Conservation (phyloP, 2,888 invertebrate species). For the Harmothoe impar region DNA sequence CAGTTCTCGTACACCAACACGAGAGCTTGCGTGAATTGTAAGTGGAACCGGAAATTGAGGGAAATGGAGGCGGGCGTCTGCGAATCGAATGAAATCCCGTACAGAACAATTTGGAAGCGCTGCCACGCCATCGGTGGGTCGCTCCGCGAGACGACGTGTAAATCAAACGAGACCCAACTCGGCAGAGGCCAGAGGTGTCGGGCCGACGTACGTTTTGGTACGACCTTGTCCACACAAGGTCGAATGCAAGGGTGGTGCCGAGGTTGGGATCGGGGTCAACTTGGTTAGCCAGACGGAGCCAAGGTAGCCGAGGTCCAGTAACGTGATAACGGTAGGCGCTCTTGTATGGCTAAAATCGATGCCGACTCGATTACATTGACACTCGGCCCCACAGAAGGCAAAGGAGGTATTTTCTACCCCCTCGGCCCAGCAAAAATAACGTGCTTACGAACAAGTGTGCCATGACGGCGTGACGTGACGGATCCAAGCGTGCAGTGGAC, state of each 20-base stretch:
- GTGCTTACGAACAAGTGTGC: neutral
- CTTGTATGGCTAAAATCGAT: constrained; percentile 32
- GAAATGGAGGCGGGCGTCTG: neutral
- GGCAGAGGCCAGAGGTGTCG: neutral
- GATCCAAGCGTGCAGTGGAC: neutral
- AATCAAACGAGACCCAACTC: neutral
- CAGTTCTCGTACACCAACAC: no score
- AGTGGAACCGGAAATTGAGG: constrained; percentile 4
- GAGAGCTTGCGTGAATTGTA: no score
- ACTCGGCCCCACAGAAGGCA: neutral
- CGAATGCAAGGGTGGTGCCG: neutral
- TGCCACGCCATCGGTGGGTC: neutral
- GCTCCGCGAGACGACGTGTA: neutral
- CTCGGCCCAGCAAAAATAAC: constrained; percentile 11
- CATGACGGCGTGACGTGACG: neutral
- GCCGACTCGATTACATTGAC: constrained; percentile 23
- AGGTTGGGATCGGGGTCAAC: constrained; percentile 24
- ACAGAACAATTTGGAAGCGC: neutral
- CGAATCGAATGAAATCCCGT: constrained; percentile 21
- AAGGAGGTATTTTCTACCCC: neutral
- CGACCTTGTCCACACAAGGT: constrained; percentile 19
- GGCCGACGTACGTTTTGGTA: neutral
- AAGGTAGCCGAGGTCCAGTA: neutral
- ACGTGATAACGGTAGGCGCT: constrained; percentile 1
- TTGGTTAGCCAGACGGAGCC: neutral